A percentile compares a stretch with the other conserved stretches of the same genome.
Evolutionary conservation across 2,797 vertebrate genomes (phyloP).

Genomic region (Selene dorsalis): DNA sequence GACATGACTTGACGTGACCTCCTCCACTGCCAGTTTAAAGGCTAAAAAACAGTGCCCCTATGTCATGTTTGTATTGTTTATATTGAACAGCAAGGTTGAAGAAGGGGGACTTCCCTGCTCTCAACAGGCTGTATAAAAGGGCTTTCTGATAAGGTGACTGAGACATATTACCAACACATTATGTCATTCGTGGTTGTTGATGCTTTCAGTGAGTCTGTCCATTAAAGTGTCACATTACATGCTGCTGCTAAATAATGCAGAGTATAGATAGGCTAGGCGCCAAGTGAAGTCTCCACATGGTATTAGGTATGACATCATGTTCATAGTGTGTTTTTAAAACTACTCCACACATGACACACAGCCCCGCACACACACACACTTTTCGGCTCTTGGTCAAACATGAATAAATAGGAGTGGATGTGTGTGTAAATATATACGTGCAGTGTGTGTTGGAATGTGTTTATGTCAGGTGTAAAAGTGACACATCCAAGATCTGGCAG

Average conservation of each 20-base stretch:
- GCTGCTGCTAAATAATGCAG: constrained; percentile 75
- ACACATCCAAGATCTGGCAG: constrained; percentile 39
- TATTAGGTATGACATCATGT: constrained; percentile 63
- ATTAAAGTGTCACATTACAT: constrained; percentile 70
- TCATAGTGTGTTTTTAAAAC: constrained; percentile 33
- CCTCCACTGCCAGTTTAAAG: background rate
- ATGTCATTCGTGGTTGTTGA: constrained; percentile 38
- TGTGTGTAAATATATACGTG: constrained; percentile 5
- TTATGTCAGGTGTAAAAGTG: constrained; percentile 34
- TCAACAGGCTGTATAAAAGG: background rate
- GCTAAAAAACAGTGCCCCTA: background rate
- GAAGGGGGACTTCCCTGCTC: background rate
- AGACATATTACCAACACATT: constrained; percentile 16
- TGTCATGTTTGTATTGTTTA: too few relatives aligned
- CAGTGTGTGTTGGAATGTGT: constrained; percentile 10
- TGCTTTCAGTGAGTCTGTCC: constrained; percentile 50
- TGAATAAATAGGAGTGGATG: constrained; percentile 1
- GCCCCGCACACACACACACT: background rate
- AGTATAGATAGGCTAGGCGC: constrained; percentile 51
- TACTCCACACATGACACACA: constrained; percentile 9
- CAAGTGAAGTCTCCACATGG: constrained; percentile 43
- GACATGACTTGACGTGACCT: too few relatives aligned
- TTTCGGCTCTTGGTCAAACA: constrained; percentile 28
- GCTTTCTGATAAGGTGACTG: background rate
- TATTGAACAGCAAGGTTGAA: too few relatives aligned